Conservation (phyloP, 2,113 vertebrate genomes). For the Ammodramus savannarum region DNA sequence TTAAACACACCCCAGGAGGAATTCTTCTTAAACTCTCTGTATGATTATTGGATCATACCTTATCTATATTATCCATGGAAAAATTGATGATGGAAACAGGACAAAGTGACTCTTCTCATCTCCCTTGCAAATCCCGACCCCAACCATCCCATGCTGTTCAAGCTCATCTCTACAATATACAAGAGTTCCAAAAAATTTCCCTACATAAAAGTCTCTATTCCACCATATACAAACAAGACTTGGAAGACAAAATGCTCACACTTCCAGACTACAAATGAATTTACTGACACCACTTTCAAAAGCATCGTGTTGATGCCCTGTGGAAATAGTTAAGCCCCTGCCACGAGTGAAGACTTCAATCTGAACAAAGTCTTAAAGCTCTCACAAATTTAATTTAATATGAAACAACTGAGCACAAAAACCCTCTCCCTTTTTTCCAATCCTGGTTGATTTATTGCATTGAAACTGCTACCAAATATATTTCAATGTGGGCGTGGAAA, state of each 20-base stretch:
- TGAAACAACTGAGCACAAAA: not conserved
- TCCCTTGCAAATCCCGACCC: accelerated
- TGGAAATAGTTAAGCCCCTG: not conserved
- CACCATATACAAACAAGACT: not conserved
- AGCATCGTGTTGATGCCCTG: accelerated
- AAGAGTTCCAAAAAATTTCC: not conserved
- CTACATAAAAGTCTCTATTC: not conserved
- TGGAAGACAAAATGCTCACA: not conserved
- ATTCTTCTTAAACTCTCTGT: not conserved
- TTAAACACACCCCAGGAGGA: not conserved
- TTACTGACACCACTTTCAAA: not conserved
- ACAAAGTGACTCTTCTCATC: not conserved
- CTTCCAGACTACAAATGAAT: not conserved
- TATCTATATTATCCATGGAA: not conserved
- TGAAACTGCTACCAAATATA: not conserved
- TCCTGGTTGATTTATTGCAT: not conserved
- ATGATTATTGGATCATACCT: not conserved
- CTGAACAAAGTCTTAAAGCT: not conserved
- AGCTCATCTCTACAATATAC: not conserved
- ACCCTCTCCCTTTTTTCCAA: not conserved
- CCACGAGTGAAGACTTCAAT: not conserved
- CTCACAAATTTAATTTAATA: not conserved
- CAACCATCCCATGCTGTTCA: accelerated
- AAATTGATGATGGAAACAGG: not conserved
- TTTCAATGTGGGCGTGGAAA: not conserved